A percentile compares a stretch with the other conserved stretches of the same genome.
Conservation (phyloP, 2,888 invertebrate species). For the Phaonia tiefii region DNA sequence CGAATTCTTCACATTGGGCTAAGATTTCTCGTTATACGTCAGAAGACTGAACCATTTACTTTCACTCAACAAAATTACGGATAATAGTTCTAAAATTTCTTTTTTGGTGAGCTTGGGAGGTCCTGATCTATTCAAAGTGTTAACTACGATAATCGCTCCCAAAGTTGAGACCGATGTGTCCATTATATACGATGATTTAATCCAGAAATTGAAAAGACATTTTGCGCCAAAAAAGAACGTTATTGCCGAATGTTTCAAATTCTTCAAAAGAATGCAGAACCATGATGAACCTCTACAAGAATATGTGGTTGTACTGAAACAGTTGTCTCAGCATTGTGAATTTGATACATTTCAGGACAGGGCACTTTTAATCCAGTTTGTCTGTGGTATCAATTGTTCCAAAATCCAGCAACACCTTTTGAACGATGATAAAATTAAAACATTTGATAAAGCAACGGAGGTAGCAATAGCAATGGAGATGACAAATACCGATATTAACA, state of each 20-base stretch:
- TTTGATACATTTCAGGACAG: constrained; percentile 26
- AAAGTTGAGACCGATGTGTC: constrained; percentile 28
- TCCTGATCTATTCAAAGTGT: constrained; percentile 28
- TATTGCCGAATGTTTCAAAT: constrained; percentile 44
- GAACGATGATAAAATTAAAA: constrained; percentile 24
- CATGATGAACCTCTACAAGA: constrained; percentile 29
- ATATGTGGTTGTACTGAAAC: constrained; percentile 35
- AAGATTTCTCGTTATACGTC: no score
- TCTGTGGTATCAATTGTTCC: constrained; percentile 30
- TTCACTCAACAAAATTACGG: no score
- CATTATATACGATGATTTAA: constrained; percentile 17
- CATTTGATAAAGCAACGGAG: constrained; percentile 43
- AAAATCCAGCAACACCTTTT: constrained; percentile 36
- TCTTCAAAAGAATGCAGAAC: constrained; percentile 31
- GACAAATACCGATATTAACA: constrained; percentile 18
- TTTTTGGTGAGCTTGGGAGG: constrained; percentile 34
- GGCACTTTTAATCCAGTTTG: constrained; percentile 41
- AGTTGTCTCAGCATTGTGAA: constrained; percentile 38
- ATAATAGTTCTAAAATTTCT: no score
- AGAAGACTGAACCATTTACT: no score
- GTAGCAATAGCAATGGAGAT: constrained; percentile 34
- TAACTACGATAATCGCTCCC: constrained; percentile 32
- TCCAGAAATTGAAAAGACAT: constrained; percentile 28
- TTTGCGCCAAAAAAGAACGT: constrained; percentile 38
- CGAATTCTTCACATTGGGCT: no score